A percentile compares a stretch with the other conserved stretches of the same genome.
Evolutionary conservation across 2,888 invertebrate species (phyloP).

Genomic region (Napeogenes inachia): DNA sequence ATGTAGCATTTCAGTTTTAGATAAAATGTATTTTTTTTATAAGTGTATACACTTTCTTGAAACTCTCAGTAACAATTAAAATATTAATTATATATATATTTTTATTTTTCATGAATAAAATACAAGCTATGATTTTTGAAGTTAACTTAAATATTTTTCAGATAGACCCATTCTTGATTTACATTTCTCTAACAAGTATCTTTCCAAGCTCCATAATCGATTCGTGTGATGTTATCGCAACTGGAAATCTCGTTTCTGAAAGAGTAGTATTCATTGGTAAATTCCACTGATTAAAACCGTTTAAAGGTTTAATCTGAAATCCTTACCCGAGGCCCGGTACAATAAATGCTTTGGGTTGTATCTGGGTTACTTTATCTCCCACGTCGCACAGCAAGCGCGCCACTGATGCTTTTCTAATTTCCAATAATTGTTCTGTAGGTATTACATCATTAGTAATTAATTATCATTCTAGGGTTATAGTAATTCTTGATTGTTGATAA

Average conservation of each 20-base stretch:
- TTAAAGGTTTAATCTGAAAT: too few species aligned
- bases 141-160: not conserved
- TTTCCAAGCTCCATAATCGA: constrained; percentile 38
- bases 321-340: constrained; percentile 41
- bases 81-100: too few species aligned
- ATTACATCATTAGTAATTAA: not conserved
- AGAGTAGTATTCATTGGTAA: constrained; percentile 13
- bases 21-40: too few species aligned
- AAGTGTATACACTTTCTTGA: too few species aligned
- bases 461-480: not conserved
- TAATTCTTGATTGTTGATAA: too few species aligned
- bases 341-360: constrained; percentile 47
- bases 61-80: too few species aligned
- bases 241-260: constrained; percentile 40
- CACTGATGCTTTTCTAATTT: constrained; percentile 47
- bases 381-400: constrained; percentile 49
- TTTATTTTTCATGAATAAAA: too few species aligned
- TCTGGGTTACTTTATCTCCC: constrained; percentile 46
- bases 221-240: constrained; percentile 35
- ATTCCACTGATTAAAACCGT: not conserved
- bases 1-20: too few species aligned
- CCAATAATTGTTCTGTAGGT: constrained; percentile 46
- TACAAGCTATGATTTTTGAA: too few species aligned
- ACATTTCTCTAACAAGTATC: constrained; percentile 31
- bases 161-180: too few species aligned